A percentile compares a stretch with the other conserved stretches of the same genome.
Conservation (phyloP, 2,797 vertebrate genomes). For the Phyllotis vaccarum region DNA sequence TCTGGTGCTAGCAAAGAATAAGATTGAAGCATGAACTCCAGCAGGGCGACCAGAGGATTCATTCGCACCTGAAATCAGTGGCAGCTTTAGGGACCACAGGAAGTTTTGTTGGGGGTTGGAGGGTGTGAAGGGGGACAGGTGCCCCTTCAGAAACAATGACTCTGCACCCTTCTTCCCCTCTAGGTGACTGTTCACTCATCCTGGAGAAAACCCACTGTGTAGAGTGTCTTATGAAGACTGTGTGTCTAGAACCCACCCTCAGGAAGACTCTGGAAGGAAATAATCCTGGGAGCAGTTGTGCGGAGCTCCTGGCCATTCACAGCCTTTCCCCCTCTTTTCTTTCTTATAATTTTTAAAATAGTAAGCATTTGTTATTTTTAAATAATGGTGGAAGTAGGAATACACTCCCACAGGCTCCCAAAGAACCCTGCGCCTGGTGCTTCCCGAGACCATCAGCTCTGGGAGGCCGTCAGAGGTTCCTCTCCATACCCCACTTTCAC, state of each 20-base stretch:
- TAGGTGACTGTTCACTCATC: background rate
- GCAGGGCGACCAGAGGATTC: background rate
- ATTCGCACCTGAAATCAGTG: background rate
- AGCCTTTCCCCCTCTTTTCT: background rate
- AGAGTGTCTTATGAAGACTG: background rate
- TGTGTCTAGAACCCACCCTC: background rate
- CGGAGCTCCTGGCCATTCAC: background rate
- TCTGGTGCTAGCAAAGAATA: background rate
- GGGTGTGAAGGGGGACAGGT: too few species aligned
- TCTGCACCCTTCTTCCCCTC: background rate
- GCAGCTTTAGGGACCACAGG: background rate
- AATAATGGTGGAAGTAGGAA: background rate
- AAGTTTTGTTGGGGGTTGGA: background rate
- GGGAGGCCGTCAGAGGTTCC: too few species aligned
- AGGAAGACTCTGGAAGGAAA: conserved; percentile 16
- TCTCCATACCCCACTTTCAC: background rate
- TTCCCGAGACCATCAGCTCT: background rate
- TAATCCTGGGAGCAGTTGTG: background rate
- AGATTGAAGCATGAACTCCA: background rate
- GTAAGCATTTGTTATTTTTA: background rate
- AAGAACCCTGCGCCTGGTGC: background rate
- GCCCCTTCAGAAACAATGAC: background rate
- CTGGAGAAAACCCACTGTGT: background rate
- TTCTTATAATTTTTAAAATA: background rate
- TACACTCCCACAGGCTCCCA: background rate